Base-by-base conservation (phyloP, 2,797 vertebrate genomes). In the Rhinoraja longicauda region DNA sequence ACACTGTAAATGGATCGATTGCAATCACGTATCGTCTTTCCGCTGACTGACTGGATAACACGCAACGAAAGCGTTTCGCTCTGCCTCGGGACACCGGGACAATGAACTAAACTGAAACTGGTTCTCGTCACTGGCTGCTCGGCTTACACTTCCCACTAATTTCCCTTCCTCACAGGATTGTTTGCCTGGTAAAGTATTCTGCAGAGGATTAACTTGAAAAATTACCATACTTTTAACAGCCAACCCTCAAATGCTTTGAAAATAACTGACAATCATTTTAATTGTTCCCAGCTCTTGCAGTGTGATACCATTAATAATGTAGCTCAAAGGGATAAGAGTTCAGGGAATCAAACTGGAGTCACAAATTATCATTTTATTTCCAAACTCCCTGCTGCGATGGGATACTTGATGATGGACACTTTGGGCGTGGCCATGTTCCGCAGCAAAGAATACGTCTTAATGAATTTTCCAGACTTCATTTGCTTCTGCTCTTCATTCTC, bases 331-430 rank as follows among this genome's bases (percentile, higher is more conserved):
- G 81, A 82, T 24, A 82, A 9, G 0, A 10, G 79, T 1, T 82
- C 39, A 82, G 39, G 45, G 45, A 82, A 82, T 82, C 45, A 82
- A 82, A 57, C 45, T 12, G 24, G 13, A 57, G 45, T 72, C 4
- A 72, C 70, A 53, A 21, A 81, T 53, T 81, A 39, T 45, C 19
- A 82, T 82, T 82, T 82, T 82, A 82, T 82, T 90, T 90, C 6
- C 57, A 62, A 59, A 59, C 57, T 86, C 26, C 24, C 82, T 86
- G 29, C 53, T 62, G 82, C 2, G 13, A 13, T 59, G 53, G 15
- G 53, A 79, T 39, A 4, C 17, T 21, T 39, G 36, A 79, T 39
- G 57, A 29, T 84, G 81, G 77, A 26, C n/a, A 79, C 26, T 24
- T 9, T 26, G 29, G 82, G 17, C 82, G 57, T 84, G 21, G 59